Evolutionary conservation across 23 tunicate species (phyloP), one percentile per base, ranked within the genome.

Genomic region (Trididemnum miniatum): DNA sequence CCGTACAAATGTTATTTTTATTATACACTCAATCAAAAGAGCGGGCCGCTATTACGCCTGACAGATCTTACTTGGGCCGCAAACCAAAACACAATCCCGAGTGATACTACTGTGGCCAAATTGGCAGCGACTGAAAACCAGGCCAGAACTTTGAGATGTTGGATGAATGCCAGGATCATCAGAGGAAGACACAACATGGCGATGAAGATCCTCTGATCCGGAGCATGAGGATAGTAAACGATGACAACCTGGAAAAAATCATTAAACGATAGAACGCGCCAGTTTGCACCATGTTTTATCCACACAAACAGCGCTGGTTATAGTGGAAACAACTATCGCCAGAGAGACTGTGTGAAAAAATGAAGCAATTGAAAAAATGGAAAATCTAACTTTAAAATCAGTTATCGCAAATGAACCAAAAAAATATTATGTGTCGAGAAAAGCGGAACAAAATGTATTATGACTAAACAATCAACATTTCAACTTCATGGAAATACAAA

Each of bases 81-180:
- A 74, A 80, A 96, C 4, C 67, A 9, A 78, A 90, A 83, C 0
- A 96, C 82, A 40, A 96, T 90, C 24, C 40, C 96, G 0, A 96
- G 75, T 1, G 99, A 91, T 0, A 75, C 86, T 28, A 79, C 82
- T n/a, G 99, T 96, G 33, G 96, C 96, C 1, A 87, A 44, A 59
- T 96, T 96, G 36, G 99, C 99, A 26, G 76, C 60, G 0, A 86
- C 34, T 0, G 99, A 96, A 40, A 91, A 91, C 89, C 92, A 92
- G 1, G 99, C 96, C 23, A 96, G 72, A 24, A 92, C 71, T 35
- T 91, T 88, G 63, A 92, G 83, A 18, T 83, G 83, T 0, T 89
- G 82, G 31, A 92, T 83, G 83, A 87, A 92, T 1, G 88, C 50
- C 1, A 92, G 79, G 28, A 87, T 50, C 0, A 87, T 23, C 34